These are phyloP conservation scores for Synergus japonicus DNA, from an alignment of 2,888 invertebrate species.

Conservation along the genomic window DNA sequence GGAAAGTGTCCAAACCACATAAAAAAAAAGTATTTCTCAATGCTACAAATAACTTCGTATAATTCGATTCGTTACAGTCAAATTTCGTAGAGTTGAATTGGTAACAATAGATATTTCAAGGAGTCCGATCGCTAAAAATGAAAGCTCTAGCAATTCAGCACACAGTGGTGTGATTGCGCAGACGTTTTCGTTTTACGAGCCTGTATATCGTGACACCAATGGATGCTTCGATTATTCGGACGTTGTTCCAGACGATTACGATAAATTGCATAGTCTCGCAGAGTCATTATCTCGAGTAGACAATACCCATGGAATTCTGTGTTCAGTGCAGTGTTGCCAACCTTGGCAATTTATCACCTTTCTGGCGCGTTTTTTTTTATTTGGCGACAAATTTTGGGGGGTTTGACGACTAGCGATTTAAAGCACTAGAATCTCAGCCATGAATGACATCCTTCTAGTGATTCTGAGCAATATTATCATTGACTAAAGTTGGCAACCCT, in stretches of 20 bases:
- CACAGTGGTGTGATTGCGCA: constrained; percentile 14
- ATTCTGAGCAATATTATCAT: too few relatives aligned
- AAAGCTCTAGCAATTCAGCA: not conserved
- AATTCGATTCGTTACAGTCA: not conserved
- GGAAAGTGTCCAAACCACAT: too few relatives aligned
- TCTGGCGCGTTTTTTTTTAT: too few relatives aligned
- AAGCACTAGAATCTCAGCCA: too few relatives aligned
- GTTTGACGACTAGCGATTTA: too few relatives aligned
- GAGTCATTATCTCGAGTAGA: constrained; percentile 58
- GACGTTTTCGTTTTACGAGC: constrained; percentile 12
- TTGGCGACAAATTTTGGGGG: too few relatives aligned
- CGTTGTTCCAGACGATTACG: constrained; percentile 53
- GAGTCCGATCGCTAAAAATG: constrained; percentile 2
- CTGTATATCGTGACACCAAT: constrained; percentile 15
- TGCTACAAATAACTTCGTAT: not conserved
- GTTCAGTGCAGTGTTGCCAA: not conserved
- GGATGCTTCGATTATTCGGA: constrained; percentile 27
- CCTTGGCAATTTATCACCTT: too few relatives aligned
- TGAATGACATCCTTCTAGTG: too few relatives aligned
- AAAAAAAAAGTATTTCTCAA: not conserved
- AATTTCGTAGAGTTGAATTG: not conserved
- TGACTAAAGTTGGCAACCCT: too few relatives aligned
- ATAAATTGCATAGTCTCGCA: constrained; percentile 60
- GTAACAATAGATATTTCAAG: not conserved
- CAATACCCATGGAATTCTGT: constrained; percentile 48